phyloP scores from a whole-genome alignment of 2,797 vertebrate genomes.

The Mormyrops attenuatus region DNA sequence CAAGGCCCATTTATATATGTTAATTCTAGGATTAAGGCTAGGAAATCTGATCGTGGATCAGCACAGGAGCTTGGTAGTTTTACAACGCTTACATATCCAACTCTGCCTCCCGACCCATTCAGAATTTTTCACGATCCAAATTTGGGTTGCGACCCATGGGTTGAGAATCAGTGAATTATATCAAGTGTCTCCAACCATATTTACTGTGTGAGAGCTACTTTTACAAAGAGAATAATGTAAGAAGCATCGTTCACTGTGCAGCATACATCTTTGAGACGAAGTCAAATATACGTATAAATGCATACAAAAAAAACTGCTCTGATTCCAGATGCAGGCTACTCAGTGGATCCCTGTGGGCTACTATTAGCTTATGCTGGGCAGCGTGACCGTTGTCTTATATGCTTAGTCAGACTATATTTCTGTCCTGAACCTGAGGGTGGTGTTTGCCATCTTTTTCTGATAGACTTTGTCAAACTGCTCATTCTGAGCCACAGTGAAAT shows the following conservation, averaged over 20 bases:
- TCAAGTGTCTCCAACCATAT: neutral
- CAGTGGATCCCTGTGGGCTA: neutral
- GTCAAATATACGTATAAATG: neutral
- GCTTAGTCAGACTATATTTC: slow-evolving; percentile 12
- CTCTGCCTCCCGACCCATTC: no score
- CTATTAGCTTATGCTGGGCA: neutral
- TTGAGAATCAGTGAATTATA: neutral
- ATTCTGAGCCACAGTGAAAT: slow-evolving; percentile 46
- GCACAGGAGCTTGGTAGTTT: no score
- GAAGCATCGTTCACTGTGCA: neutral
- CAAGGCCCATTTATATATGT: no score
- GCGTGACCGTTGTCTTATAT: neutral
- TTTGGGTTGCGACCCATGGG: no score
- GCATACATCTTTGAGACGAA: neutral
- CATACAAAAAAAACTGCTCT: neutral
- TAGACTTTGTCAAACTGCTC: slow-evolving; percentile 33
- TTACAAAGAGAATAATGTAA: neutral
- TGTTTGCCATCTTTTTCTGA: slow-evolving; percentile 26
- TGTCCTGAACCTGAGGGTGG: slow-evolving; percentile 14
- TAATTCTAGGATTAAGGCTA: no score
- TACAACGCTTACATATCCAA: no score
- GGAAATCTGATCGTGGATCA: no score
- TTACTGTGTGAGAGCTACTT: neutral
- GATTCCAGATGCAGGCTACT: neutral
- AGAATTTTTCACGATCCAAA: no score